A percentile compares a stretch with the other conserved stretches of the same genome.
These are phyloP conservation scores for Agrotis segetum DNA, from an alignment of 2,888 invertebrate species.

Conservation along the genomic window DNA sequence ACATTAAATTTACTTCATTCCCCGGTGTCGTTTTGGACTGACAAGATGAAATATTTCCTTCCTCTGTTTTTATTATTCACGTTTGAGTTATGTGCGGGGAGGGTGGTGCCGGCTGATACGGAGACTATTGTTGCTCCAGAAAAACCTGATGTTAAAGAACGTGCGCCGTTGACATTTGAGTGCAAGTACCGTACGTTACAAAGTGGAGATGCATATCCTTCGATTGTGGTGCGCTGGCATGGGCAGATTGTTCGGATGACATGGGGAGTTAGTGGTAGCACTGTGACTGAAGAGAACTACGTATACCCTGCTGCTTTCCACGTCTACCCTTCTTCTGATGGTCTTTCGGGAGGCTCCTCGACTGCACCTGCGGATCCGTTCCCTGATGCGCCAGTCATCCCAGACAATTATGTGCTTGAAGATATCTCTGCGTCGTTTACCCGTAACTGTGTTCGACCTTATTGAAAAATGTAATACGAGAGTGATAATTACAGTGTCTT, in stretches of 20 bases:
- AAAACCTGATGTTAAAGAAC: slow-evolving; percentile 61
- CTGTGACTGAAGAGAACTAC: slow-evolving; percentile 48
- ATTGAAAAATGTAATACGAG: slow-evolving; percentile 7
- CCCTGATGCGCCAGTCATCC: slow-evolving; percentile 54
- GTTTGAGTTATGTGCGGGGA: slow-evolving; percentile 67
- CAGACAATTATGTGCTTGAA: slow-evolving; percentile 50
- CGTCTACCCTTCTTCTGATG: slow-evolving; percentile 54
- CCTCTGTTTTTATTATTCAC: slow-evolving; percentile 65
- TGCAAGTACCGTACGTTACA: slow-evolving; percentile 60
- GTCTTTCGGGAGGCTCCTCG: slow-evolving; percentile 56
- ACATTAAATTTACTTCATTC: slow-evolving; percentile 65
- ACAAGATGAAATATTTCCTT: slow-evolving; percentile 73
- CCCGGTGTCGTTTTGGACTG: slow-evolving; percentile 51
- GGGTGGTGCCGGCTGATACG: slow-evolving; percentile 69
- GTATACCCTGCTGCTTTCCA: slow-evolving; percentile 46
- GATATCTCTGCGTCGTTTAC: slow-evolving; percentile 40
- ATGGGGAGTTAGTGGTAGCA: slow-evolving; percentile 50
- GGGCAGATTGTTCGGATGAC: slow-evolving; percentile 46
- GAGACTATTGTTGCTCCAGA: slow-evolving; percentile 56
- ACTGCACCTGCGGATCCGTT: slow-evolving; percentile 51
- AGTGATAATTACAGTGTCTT: slow-evolving; percentile 11
- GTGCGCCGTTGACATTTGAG: slow-evolving; percentile 63
- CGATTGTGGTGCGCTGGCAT: slow-evolving; percentile 72
- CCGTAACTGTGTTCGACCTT: slow-evolving; percentile 24
- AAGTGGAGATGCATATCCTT: slow-evolving; percentile 72